phyloP scores from a whole-genome alignment of 2,797 vertebrate genomes.

The Sebastes kiyomatsui region DNA sequence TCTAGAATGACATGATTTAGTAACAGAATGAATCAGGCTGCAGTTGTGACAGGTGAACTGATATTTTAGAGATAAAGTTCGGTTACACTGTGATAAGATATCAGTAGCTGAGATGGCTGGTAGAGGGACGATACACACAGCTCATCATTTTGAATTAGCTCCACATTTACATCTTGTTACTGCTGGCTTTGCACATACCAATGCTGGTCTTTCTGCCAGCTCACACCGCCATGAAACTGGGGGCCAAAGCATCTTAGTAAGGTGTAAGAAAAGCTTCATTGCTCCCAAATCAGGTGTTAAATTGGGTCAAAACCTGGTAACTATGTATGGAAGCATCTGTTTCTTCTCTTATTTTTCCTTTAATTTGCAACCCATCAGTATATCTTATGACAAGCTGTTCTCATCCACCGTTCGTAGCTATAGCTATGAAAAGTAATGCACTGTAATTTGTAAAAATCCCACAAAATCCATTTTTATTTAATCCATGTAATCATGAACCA shows the following conservation, averaged over 20 bases:
- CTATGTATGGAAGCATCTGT: neutral
- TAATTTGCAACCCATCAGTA: neutral
- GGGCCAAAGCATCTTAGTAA: neutral
- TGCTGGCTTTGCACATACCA: neutral
- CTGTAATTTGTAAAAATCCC: no score
- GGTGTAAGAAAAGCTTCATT: neutral
- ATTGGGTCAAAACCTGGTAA: neutral
- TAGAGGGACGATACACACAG: neutral
- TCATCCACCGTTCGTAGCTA: no score
- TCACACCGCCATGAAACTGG: neutral
- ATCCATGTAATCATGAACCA: no score
- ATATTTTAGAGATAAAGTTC: neutral
- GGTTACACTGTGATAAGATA: neutral
- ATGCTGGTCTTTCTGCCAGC: neutral
- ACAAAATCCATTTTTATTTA: no score
- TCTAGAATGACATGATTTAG: neutral
- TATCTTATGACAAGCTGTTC: neutral
- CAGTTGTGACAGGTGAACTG: neutral
- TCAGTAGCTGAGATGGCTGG: neutral
- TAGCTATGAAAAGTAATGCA: no score
- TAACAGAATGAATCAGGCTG: neutral
- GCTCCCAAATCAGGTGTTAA: neutral
- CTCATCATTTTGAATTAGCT: neutral
- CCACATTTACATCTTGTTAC: neutral
- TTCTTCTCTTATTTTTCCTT: neutral